Conservation (phyloP, 2,113 vertebrate genomes). For the Pitta sordida region DNA sequence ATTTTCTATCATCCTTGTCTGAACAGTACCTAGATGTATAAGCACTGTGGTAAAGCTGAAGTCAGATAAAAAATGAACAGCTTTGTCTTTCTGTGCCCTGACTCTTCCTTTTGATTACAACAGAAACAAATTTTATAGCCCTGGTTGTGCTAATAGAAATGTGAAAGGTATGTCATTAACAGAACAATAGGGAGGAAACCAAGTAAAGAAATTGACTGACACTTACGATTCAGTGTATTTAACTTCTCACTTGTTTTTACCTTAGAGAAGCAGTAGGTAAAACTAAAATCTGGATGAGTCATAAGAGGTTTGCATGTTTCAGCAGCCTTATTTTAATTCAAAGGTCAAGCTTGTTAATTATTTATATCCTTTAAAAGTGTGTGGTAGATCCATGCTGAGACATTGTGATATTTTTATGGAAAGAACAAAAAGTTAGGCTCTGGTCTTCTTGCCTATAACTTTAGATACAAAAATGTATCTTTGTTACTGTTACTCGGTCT, state of each 20-base stretch:
- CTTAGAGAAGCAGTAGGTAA: not conserved
- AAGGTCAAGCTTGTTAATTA: not conserved
- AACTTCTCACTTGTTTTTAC: not conserved
- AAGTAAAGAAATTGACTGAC: not conserved
- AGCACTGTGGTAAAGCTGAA: not conserved
- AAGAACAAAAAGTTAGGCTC: not conserved
- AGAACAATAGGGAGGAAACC: not conserved
- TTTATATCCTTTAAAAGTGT: not conserved
- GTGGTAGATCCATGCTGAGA: not conserved
- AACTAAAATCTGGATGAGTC: not conserved
- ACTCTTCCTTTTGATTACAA: not conserved
- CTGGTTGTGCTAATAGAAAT: not conserved
- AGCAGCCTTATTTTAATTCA: not conserved
- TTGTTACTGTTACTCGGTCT: not conserved
- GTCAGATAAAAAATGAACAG: not conserved
- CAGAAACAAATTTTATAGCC: not conserved
- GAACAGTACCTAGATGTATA: not conserved
- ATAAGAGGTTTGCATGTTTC: not conserved
- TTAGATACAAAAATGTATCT: not conserved
- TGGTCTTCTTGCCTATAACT: not conserved
- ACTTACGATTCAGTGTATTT: not conserved
- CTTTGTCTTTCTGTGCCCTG: not conserved
- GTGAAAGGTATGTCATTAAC: not conserved
- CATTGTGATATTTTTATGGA: not conserved
- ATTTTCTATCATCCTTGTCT: not conserved